A percentile compares a stretch with the other conserved stretches of the same genome.
Evolutionary conservation across 2,797 vertebrate species (phyloP).

Genomic region (Paramormyrops hopkinsi): DNA sequence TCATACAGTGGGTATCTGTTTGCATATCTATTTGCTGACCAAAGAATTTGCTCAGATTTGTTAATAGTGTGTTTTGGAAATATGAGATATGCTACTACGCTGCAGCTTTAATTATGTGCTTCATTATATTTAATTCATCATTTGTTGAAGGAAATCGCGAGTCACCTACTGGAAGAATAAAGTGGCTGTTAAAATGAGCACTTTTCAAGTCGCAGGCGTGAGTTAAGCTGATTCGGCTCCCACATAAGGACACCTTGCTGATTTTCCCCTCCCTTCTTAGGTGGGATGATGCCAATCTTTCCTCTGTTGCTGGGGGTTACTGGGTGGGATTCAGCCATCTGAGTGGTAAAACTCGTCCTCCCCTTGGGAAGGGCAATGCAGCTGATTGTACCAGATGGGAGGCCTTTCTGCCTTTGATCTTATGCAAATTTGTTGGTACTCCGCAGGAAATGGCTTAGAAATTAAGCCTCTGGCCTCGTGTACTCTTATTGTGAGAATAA

Average conservation of each 20-base stretch:
- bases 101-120: neutral
- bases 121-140: neutral
- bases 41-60: neutral
- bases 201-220: neutral
- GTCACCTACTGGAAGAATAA: neutral
- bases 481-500: neutral
- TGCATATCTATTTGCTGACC: neutral
- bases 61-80: neutral
- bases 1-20: neutral
- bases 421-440: slow-evolving; percentile 6
- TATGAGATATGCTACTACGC: neutral
- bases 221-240: neutral
- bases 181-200: neutral
- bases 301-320: neutral
- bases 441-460: neutral
- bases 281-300: neutral
- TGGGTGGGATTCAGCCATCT: neutral
- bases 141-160: neutral
- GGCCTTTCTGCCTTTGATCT: slow-evolving; percentile 2
- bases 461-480: neutral
- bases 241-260: neutral
- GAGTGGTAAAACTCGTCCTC: neutral
- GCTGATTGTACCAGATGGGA: neutral
- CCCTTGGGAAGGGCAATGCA: neutral
- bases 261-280: neutral